phyloP scores from a whole-genome alignment of 2,113 vertebrate genomes.

The Menidia beryllina region DNA sequence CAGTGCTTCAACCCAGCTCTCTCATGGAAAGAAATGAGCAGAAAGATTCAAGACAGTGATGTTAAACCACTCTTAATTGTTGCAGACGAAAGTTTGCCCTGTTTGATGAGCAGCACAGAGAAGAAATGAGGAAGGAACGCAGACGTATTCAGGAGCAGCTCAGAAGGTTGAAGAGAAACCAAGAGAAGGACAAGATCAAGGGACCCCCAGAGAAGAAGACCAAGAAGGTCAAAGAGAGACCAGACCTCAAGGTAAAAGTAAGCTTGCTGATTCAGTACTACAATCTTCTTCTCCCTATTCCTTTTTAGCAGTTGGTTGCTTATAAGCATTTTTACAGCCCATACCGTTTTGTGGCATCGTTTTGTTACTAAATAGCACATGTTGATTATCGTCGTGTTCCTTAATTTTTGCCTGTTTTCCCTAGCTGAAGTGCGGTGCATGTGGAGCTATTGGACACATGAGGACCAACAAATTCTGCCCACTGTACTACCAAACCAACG shows the following conservation, averaged over 20 bases:
- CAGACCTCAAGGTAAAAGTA: slow-evolving; percentile 94
- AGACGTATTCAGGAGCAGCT: slow-evolving; percentile 96
- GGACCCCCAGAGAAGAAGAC: slow-evolving; percentile 97
- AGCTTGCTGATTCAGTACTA: slow-evolving; percentile 64
- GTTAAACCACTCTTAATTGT: neutral
- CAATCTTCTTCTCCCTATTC: slow-evolving; percentile 12
- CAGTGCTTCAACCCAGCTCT: neutral
- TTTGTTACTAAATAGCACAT: neutral
- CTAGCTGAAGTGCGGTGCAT: slow-evolving; percentile 97
- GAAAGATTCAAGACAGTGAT: neutral
- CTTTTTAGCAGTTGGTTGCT: neutral
- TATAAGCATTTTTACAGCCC: neutral
- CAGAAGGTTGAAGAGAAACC: slow-evolving; percentile 93
- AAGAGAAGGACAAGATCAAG: slow-evolving; percentile 96
- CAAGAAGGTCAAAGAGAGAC: slow-evolving; percentile 97
- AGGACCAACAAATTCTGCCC: slow-evolving; percentile 99
- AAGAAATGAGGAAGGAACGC: slow-evolving; percentile 97
- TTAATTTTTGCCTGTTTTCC: slow-evolving; percentile 59
- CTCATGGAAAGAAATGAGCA: neutral
- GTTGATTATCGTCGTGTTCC: slow-evolving; percentile 45
- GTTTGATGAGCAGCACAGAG: slow-evolving; percentile 97
- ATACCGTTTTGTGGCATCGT: neutral
- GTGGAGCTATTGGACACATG: slow-evolving; percentile 98
- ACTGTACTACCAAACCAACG: slow-evolving; percentile 98
- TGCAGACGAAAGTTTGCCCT: slow-evolving; percentile 94